Percentiles rank a stretch among this genome's conserved stretches.
These are phyloP conservation scores for Bacillus rossius DNA, from an alignment of 1,140 invertebrate genomes.

Conservation along the genomic window DNA sequence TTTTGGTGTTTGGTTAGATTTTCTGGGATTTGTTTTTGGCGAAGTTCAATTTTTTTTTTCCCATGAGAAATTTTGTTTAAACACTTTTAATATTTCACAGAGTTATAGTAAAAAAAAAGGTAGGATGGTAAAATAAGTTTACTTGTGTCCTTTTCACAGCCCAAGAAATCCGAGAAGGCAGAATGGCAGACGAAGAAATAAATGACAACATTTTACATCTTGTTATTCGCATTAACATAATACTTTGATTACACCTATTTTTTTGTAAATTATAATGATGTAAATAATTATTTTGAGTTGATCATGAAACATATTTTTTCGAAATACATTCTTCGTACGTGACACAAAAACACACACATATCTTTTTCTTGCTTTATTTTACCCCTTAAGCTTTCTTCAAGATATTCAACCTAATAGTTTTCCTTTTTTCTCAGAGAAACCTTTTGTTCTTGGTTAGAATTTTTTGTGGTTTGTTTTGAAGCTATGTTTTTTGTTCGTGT, in stretches of 20 bases:
- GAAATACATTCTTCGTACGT: not conserved
- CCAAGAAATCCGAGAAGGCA: conserved; percentile 73
- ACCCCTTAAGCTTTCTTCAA: too few relatives aligned
- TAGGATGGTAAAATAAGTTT: not conserved
- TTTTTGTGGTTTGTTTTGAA: not conserved
- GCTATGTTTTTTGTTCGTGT: not conserved
- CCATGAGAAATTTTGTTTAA: too few relatives aligned
- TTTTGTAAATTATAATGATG: conserved; percentile 5
- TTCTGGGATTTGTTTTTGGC: too few relatives aligned
- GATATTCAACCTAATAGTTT: too few relatives aligned
- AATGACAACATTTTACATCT: conserved; percentile 18
- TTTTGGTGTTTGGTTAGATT: too few relatives aligned
- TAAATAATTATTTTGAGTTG: not conserved
- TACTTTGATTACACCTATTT: not conserved
- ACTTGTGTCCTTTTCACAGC: conserved; percentile 41
- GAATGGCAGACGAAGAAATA: conserved; percentile 76
- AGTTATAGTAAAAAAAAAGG: too few relatives aligned
- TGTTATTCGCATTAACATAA: too few relatives aligned
- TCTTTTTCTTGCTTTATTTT: too few relatives aligned
- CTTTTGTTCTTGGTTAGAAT: too few relatives aligned
- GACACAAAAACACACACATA: not conserved
- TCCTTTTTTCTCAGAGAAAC: too few relatives aligned
- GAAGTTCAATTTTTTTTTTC: too few relatives aligned
- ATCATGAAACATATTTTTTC: not conserved
- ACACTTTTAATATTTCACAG: too few relatives aligned